A percentile compares a stretch with the other conserved stretches of the same genome.
Evolutionary conservation across 2,888 invertebrate species (phyloP).

Genomic region (Drosophila longiperda): DNA sequence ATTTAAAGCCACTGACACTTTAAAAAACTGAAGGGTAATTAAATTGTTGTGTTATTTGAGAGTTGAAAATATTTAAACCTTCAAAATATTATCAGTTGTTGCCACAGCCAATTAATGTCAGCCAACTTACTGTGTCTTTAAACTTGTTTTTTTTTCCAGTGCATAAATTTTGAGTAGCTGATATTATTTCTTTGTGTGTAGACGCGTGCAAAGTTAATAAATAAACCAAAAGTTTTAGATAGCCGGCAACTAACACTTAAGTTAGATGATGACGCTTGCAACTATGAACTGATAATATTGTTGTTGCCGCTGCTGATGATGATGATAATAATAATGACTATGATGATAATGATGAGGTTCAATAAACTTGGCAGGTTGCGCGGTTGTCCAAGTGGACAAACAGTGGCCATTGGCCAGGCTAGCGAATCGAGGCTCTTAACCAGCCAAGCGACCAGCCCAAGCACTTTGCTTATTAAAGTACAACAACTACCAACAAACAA

Average conservation of each 20-base stretch:
- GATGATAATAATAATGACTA: constrained; percentile 5
- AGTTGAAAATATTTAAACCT: background rate
- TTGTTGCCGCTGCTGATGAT: constrained; percentile 1
- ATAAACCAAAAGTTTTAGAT: constrained; percentile 61
- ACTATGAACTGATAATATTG: constrained; percentile 24
- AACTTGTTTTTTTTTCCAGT: background rate
- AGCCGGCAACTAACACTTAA: constrained; percentile 64
- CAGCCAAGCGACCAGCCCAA: constrained; percentile 77
- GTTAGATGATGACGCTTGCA: constrained; percentile 52
- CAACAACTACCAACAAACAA: constrained; percentile 38
- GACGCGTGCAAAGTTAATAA: constrained; percentile 58
- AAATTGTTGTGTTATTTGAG: background rate
- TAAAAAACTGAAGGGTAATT: background rate
- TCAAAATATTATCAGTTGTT: background rate
- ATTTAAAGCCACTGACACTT: background rate
- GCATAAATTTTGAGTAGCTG: background rate
- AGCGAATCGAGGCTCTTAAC: constrained; percentile 43
- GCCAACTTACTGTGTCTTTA: background rate
- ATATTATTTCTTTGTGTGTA: background rate
- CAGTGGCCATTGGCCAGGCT: constrained; percentile 57
- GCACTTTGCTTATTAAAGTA: constrained; percentile 80
- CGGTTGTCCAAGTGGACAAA: constrained; percentile 66
- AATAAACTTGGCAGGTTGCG: constrained; percentile 68
- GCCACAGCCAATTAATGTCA: background rate
- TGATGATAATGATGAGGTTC: constrained; percentile 54